Evolutionary conservation across 1,140 invertebrate species (phyloP), one percentile per base, ranked within the genome.

Genomic region (Euwallacea similis): DNA sequence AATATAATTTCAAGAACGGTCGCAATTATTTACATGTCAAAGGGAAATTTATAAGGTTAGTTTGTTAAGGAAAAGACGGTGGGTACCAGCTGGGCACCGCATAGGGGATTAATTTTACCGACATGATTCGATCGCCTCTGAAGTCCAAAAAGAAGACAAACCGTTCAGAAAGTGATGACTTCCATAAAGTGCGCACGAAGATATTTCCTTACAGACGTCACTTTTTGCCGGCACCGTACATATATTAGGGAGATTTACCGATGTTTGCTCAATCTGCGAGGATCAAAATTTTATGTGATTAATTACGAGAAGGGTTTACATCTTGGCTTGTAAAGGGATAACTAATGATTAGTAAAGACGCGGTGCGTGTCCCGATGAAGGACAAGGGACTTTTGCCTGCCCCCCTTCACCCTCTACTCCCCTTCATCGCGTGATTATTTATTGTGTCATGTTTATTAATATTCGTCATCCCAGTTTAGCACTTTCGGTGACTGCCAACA

Each of bases 291-390:
- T 67, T 72, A 72, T 72, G 66, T 72, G 71, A 72, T 72, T 72
- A 72, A 72, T 72, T 72, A 72, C 66, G 65, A 46, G 66, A 72
- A 72, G 71, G 71, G 71, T 72, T 72, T 72, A 72, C 64, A 72
- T 72, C 71, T 72, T 72, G 71, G 71, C 71, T 72, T 71, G 66
- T 72, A 72, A 56, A 72, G 65, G 71, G 71, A 72, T 72, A 72
- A 72, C 71, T 72, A 72, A 72, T 72, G 71, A 72, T 72, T 72
- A 68, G 71, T 72, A 72, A 72, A 72, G 71, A 72, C 71, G 71
- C 65, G 64, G 71, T 72, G 71, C 71, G 71, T 72, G 71, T 72
- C 71, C 65, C 65, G 53, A 50, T 67, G 65, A 67, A 64, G 71
- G 71, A 72, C 71, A 67, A 58, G 71, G 65, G 71, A 72, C 66